Evolutionary conservation across 2,797 vertebrate species (phyloP).

Genomic region (Synaphobranchus kaupii): DNA sequence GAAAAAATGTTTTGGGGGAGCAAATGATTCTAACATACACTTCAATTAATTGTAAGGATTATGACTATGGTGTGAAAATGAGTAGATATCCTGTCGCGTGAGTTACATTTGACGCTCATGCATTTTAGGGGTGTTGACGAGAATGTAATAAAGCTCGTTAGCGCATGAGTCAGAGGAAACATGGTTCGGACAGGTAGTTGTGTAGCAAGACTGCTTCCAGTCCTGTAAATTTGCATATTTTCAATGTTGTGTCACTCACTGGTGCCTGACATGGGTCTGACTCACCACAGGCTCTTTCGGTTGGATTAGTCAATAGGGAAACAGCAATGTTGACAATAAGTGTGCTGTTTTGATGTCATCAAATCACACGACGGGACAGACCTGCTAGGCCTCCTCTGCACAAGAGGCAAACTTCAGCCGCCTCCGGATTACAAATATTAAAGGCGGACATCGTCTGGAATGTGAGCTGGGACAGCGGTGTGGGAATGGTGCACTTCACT

Average conservation of each 20-base stretch:
- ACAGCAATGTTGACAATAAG: constrained; percentile 48
- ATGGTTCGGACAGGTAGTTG: not conserved
- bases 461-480: not conserved
- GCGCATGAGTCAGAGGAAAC: constrained; percentile 36
- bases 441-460: constrained; percentile 8
- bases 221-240: constrained; percentile 42
- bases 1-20: not conserved
- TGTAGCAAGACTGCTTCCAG: constrained; percentile 36
- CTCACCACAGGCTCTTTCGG: constrained; percentile 38
- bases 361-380: constrained; percentile 42
- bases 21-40: not conserved
- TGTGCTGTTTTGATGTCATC: constrained; percentile 45
- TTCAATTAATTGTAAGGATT: not conserved
- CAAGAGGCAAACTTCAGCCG: not conserved
- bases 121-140: constrained; percentile 15
- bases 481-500: not conserved
- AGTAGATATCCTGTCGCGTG: not conserved
- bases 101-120: not conserved
- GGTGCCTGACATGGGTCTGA: constrained; percentile 14
- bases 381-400: constrained; percentile 8
- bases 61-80: not conserved
- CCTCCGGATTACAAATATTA: constrained; percentile 43
- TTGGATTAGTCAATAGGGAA: constrained; percentile 41
- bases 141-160: constrained; percentile 31
- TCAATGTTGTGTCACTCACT: constrained; percentile 45